phyloP scores from a whole-genome alignment of 2,113 vertebrate genomes.

The Pitta sordida region DNA sequence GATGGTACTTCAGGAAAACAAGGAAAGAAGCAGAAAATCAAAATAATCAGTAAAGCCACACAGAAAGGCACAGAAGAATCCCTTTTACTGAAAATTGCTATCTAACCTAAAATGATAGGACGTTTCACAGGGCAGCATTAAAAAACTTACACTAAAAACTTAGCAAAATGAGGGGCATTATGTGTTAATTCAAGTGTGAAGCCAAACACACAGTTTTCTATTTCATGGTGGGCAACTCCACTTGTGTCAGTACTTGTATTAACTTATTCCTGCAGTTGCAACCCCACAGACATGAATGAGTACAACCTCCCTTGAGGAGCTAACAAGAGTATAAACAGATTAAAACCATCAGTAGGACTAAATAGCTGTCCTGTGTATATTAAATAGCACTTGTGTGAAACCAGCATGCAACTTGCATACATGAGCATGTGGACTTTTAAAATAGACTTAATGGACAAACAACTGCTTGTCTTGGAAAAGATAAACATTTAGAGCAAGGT shows the following conservation, averaged over 20 bases:
- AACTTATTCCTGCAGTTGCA: background rate
- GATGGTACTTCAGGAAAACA: background rate
- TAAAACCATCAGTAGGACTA: background rate
- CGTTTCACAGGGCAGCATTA: background rate
- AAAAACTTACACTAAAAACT: background rate
- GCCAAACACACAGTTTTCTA: background rate
- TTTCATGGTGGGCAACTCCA: background rate
- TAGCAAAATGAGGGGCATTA: background rate
- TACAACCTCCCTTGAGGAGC: background rate
- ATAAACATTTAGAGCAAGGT: background rate
- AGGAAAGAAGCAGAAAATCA: background rate
- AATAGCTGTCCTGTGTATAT: background rate
- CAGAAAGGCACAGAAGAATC: background rate
- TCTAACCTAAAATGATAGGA: background rate
- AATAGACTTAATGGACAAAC: background rate
- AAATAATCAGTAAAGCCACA: background rate
- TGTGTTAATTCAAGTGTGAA: background rate
- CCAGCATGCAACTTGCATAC: background rate
- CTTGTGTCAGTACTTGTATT: background rate
- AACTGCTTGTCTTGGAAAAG: background rate
- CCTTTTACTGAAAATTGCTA: background rate
- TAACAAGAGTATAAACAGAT: background rate
- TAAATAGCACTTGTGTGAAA: background rate
- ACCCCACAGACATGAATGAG: background rate
- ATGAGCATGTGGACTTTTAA: background rate